Evolutionary conservation across 2,888 invertebrate genomes (phyloP).

Genomic region (Ellobium chinense): DNA sequence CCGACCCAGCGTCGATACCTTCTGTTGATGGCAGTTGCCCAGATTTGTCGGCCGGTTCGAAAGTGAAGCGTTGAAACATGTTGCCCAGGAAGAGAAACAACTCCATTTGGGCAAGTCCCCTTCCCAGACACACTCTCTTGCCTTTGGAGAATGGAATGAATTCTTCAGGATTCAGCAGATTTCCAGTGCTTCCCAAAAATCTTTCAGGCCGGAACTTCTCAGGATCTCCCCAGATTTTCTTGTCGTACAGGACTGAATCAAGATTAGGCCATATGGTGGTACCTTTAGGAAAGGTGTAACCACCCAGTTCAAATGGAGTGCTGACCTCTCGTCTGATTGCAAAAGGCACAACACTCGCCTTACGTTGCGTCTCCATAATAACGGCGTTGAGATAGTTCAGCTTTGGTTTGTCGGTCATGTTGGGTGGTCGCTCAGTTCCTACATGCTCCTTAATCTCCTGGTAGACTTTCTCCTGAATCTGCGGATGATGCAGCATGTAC

Average conservation of each 20-base stretch:
- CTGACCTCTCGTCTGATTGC: conserved; percentile 50
- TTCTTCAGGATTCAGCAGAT: conserved; percentile 47
- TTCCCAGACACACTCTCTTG: conserved; percentile 38
- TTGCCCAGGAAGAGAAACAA: conserved; percentile 39
- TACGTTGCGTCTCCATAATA: conserved; percentile 64
- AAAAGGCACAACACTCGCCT: conserved; percentile 59
- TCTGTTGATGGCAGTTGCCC: not conserved
- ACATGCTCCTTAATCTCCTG: conserved; percentile 70
- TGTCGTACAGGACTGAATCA: conserved; percentile 63
- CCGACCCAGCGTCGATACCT: not conserved
- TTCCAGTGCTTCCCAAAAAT: conserved; percentile 58
- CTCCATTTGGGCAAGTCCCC: conserved; percentile 43
- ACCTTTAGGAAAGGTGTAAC: conserved; percentile 69
- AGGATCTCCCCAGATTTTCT: conserved; percentile 58
- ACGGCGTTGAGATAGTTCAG: conserved; percentile 66
- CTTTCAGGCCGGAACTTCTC: conserved; percentile 64
- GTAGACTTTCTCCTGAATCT: conserved; percentile 76
- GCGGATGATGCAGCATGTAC: conserved; percentile 87
- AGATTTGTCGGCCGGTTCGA: conserved; percentile 16
- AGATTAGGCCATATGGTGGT: conserved; percentile 60
- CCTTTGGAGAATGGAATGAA: conserved; percentile 50
- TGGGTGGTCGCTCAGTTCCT: conserved; percentile 58
- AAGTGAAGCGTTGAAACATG: conserved; percentile 44
- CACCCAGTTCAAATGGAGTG: conserved; percentile 59
- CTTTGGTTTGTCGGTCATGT: conserved; percentile 52